Percentiles rank a stretch among this genome's conserved stretches.
Evolutionary conservation across 2,797 vertebrate genomes (phyloP).

Genomic region (Distichodus sexfasciatus): DNA sequence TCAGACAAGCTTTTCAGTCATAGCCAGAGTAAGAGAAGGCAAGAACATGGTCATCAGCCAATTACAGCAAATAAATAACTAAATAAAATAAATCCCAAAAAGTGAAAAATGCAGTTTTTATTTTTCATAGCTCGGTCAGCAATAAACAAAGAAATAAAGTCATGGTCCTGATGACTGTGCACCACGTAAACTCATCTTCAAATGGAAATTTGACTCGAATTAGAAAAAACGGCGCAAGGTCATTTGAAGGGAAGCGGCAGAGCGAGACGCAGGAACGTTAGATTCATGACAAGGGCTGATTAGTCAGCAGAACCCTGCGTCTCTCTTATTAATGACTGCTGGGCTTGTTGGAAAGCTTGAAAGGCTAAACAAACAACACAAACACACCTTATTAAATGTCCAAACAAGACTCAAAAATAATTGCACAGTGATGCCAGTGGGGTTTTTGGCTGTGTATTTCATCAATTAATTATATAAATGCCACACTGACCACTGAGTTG

Average conservation of each 20-base stretch:
- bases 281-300: background rate
- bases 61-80: background rate
- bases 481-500: too few relatives aligned
- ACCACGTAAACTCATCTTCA: background rate
- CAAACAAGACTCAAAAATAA: background rate
- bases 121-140: too few relatives aligned
- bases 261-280: background rate
- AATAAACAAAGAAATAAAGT: background rate
- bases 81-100: too few relatives aligned
- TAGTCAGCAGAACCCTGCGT: background rate
- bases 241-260: background rate
- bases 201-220: background rate
- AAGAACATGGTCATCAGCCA: background rate
- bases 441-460: background rate
- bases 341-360: background rate
- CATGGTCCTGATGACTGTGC: background rate
- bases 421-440: background rate
- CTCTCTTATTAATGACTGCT: background rate
- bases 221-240: background rate
- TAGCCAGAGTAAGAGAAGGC: background rate
- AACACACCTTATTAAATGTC: background rate
- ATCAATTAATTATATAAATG: background rate
- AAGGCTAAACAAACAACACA: background rate
- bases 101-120: too few relatives aligned
- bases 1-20: background rate